Conservation (phyloP, 2,888 invertebrate species). For the Gonocerus acuteangulatus region DNA sequence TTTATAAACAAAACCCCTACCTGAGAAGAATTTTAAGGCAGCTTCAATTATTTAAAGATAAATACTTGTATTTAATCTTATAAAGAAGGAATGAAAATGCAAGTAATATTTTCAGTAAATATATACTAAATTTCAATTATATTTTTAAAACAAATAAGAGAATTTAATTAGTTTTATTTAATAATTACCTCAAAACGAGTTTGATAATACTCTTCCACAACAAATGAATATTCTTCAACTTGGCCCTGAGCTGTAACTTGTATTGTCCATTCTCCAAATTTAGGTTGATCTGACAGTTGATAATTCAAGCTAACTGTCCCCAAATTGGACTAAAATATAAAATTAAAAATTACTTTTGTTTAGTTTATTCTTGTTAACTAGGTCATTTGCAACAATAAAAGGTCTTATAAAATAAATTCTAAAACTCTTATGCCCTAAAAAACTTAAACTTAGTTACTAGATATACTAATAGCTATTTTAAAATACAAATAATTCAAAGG, state of each 20-base stretch:
- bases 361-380: not conserved
- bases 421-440: not conserved
- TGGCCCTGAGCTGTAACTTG: constrained; percentile 80
- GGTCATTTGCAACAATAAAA: not conserved
- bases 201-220: constrained; percentile 91
- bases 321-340: constrained; percentile 66
- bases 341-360: constrained; percentile 15
- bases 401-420: not conserved
- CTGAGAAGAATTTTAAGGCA: no score
- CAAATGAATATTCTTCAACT: constrained; percentile 73
- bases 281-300: constrained; percentile 82
- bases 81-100: no score
- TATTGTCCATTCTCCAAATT: constrained; percentile 87
- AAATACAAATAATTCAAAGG: no score
- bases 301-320: constrained; percentile 90
- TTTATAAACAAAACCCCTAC: no score
- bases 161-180: no score
- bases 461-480: no score
- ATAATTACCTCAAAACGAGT: constrained; percentile 72
- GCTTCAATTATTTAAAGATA: no score
- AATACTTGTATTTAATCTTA: no score
- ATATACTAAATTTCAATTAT: no score
- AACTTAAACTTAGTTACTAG: no score
- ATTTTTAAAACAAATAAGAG: no score
- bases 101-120: no score